phyloP scores from a whole-genome alignment of 2,888 invertebrate species.

The Flexamia atlantica region DNA sequence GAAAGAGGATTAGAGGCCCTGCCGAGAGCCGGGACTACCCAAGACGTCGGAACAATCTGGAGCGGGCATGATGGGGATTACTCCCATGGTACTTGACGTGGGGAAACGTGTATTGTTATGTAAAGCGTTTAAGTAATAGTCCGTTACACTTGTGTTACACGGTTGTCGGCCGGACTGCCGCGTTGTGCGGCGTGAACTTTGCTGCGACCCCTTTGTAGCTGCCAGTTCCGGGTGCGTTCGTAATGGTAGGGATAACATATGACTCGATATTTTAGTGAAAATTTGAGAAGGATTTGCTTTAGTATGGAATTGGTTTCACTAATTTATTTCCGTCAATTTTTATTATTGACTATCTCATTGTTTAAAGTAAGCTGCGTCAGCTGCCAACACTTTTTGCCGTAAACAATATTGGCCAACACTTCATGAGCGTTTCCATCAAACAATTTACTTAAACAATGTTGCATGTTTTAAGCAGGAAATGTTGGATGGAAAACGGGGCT shows the following conservation, averaged over 20 bases:
- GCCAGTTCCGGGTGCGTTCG: neutral
- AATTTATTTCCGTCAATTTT: too few species aligned
- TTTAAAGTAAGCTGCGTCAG: too few species aligned
- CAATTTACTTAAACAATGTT: too few species aligned
- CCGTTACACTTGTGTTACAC: constrained; percentile 26
- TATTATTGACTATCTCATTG: too few species aligned
- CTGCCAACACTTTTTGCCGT: too few species aligned
- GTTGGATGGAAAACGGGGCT: too few species aligned
- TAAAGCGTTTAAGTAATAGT: constrained; percentile 40
- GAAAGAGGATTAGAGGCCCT: constrained; percentile 23
- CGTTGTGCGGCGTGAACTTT: neutral
- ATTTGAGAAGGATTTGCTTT: too few species aligned
- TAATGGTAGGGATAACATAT: neutral
- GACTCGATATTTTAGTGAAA: too few species aligned
- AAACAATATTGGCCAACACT: too few species aligned
- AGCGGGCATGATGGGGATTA: constrained; percentile 42
- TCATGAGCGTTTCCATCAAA: too few species aligned
- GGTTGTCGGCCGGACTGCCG: constrained; percentile 25
- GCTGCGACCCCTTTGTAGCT: neutral
- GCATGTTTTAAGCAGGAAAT: too few species aligned
- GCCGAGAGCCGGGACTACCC: constrained; percentile 15
- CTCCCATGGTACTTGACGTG: constrained; percentile 22
- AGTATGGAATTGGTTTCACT: too few species aligned
- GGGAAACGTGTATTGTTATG: constrained; percentile 37
- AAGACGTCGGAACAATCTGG: constrained; percentile 45